A percentile compares a stretch with the other conserved stretches of the same genome.
These are phyloP conservation scores for Thera britannica DNA, from an alignment of 2,888 invertebrate species.

Conservation along the genomic window DNA sequence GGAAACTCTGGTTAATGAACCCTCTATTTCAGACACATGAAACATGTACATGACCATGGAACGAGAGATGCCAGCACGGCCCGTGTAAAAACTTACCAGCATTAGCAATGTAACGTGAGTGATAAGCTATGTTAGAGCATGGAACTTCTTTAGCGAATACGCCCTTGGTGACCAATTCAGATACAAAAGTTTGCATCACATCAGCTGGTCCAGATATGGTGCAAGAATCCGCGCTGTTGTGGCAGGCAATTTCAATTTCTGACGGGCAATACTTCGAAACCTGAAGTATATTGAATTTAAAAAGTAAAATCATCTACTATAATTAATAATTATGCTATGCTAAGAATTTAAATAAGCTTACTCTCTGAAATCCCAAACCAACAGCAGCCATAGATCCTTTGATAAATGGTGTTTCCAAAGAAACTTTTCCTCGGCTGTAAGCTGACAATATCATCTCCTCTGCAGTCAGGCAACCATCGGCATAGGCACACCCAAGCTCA, in stretches of 20 bases:
- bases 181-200: constrained; percentile 83
- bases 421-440: constrained; percentile 90
- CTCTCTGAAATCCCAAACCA: constrained; percentile 84
- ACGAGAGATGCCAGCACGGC: too few relatives aligned
- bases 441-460: constrained; percentile 92
- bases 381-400: constrained; percentile 94
- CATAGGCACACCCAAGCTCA: constrained; percentile 96
- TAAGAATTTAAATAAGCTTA: constrained; percentile 46
- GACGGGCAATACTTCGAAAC: constrained; percentile 63
- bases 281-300: constrained; percentile 32
- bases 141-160: constrained; percentile 59
- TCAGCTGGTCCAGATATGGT: constrained; percentile 90
- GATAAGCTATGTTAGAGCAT: constrained; percentile 93
- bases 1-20: too few relatives aligned
- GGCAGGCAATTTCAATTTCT: constrained; percentile 87
- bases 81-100: constrained; percentile 61
- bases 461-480: constrained; percentile 92
- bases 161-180: constrained; percentile 53
- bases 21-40: too few relatives aligned
- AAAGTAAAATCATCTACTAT: neutral
- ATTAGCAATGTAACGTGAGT: constrained; percentile 90
- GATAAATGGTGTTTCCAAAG: constrained; percentile 86
- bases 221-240: constrained; percentile 90
- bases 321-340: neutral
- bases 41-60: too few relatives aligned